These are phyloP conservation scores for Zosterops japonicus DNA, from an alignment of 2,113 vertebrate genomes.

Conservation along the genomic window DNA sequence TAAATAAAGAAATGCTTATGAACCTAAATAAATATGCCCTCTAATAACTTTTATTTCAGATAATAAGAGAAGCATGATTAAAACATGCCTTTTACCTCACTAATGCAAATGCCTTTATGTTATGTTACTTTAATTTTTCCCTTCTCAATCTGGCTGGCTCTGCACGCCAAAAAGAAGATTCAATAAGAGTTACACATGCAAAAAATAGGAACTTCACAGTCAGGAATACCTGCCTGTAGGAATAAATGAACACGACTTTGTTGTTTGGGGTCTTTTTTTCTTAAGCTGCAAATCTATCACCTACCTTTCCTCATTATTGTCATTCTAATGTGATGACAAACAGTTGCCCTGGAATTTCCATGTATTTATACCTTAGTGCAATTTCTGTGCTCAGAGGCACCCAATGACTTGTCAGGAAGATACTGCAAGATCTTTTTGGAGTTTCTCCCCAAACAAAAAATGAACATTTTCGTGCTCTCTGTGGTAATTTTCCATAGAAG, in stretches of 20 bases:
- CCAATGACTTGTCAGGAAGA: slow-evolving; percentile 37
- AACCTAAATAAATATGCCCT: background rate
- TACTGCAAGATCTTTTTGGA: slow-evolving; percentile 3
- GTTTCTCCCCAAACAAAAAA: slow-evolving; percentile 10
- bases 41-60: background rate
- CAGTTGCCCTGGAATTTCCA: slow-evolving; percentile 51
- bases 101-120: background rate
- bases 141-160: background rate
- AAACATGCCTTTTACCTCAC: background rate
- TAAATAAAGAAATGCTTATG: background rate
- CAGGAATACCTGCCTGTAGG: background rate
- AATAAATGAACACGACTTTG: slow-evolving; percentile 5
- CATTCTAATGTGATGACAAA: slow-evolving; percentile 66
- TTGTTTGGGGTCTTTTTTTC: background rate
- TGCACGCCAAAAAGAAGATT: slow-evolving; percentile 2
- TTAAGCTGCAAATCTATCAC: background rate
- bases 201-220: slow-evolving; percentile 23
- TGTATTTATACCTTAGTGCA: slow-evolving; percentile 32
- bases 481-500: background rate
- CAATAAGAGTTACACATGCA: background rate
- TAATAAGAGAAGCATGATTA: background rate
- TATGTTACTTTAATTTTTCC: background rate
- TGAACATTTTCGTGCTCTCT: slow-evolving; percentile 12
- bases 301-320: slow-evolving; percentile 46
- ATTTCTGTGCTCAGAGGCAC: slow-evolving; percentile 52